These are phyloP conservation scores for Scophthalmus maximus DNA, from an alignment of 2,113 vertebrate genomes.

Conservation along the genomic window DNA sequence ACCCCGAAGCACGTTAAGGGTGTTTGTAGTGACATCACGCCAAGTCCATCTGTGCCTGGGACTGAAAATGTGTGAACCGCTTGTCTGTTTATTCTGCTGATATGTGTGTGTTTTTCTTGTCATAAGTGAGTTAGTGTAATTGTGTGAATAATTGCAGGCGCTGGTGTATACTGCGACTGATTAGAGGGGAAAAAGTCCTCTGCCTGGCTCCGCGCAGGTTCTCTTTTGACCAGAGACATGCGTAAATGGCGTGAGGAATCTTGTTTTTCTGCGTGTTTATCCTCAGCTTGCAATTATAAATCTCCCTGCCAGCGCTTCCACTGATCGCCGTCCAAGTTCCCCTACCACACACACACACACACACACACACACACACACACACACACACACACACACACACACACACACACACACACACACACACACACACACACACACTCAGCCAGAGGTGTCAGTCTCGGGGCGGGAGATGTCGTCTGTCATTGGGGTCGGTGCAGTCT, in stretches of 20 bases:
- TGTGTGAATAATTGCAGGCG: conserved; percentile 79
- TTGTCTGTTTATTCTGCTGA: conserved; percentile 73
- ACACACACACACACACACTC: neutral
- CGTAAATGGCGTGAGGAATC: conserved; percentile 70
- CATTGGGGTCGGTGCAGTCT: conserved; percentile 2
- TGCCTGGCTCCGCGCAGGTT: conserved; percentile 41
- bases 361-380: neutral
- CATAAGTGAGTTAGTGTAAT: conserved; percentile 80
- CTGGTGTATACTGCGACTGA: conserved; percentile 69
- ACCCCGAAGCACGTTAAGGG: conserved; percentile 53
- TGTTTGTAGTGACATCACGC: conserved; percentile 70
- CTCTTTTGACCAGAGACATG: conserved; percentile 47
- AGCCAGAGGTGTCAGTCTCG: conserved; percentile 57
- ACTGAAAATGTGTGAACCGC: conserved; percentile 63
- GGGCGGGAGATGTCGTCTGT: conserved; percentile 39
- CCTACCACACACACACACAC: conserved; percentile 63
- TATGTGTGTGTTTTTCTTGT: conserved; percentile 80
- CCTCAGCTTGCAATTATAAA: conserved; percentile 77
- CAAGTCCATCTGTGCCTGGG: conserved; percentile 64
- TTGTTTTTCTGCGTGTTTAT: conserved; percentile 76
- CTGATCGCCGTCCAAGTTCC: conserved; percentile 60
- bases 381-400: too few species aligned
- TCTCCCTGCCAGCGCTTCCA: conserved; percentile 68
- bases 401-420: conserved; percentile 64
- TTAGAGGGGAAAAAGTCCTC: conserved; percentile 76